Evolutionary conservation across 2,113 vertebrate genomes (phyloP), one percentile per base, ranked within the genome.

Genomic region (Ailurus styani): DNA sequence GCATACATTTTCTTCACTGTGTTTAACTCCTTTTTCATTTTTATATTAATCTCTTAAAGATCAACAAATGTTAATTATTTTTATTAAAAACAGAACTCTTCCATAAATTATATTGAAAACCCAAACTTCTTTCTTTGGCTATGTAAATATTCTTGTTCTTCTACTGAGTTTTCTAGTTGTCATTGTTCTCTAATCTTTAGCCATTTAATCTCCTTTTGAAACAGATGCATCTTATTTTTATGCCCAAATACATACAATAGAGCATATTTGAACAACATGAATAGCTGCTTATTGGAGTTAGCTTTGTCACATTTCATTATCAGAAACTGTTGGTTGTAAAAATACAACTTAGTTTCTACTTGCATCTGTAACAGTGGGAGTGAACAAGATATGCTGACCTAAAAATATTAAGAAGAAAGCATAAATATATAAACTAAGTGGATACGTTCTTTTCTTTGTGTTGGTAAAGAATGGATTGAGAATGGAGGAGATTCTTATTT

Each of bases 261-360:
- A 29, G 25, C 79, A 86, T 37, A 95, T 78, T 50, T 96, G 37
- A 96, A 64, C 62, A 72, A 55, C 15, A 31, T 81, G 34, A 54
- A 95, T 91, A 97, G 79, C 10, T 57, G 25, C 25, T 92, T 90
- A 70, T 97, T 96, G 94, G 93, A 96, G 7, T 57, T n/a, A 50
- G 27, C 75, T 15, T 96, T 96, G 60, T 92, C 54, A 72, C 12
- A 77, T 93, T 91, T 90, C 42, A 90, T 47, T 96, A 93, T 83
- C 62, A 87, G 75, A 62, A 15, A 92, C 92, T 60, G 7, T 88
- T 55, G 90, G 75, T 94, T 64, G n/a, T 96, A 89, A 73, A 97
- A 97, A 96, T 50, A 79, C 9, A 72, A 7, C 75, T 5, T 4
- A 17, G 87, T 96, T 97, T 97, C 40, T 47, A 77, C 6, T 91